Conservation (phyloP, 2,888 invertebrate species). For the Zhuqinia jingwanae region DNA sequence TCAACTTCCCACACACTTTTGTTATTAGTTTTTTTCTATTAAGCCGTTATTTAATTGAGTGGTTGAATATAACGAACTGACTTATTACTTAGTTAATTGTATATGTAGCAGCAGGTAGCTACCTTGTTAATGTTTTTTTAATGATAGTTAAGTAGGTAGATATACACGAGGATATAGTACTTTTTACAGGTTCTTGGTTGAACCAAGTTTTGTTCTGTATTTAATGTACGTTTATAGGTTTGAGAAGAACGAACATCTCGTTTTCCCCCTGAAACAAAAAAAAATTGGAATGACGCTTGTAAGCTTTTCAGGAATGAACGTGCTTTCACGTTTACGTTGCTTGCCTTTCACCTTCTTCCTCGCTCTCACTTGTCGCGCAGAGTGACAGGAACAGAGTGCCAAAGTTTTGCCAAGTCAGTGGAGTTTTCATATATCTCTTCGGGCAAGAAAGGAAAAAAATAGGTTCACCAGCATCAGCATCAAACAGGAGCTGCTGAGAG, state of each 20-base stretch:
- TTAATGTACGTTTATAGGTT: not conserved
- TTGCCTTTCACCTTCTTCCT: conserved; percentile 5
- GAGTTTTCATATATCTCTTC: conserved; percentile 12
- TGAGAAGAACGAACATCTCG: too few relatives aligned
- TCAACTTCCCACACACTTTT: too few relatives aligned
- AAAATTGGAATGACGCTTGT: not conserved
- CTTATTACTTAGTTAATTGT: too few relatives aligned
- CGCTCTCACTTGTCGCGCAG: conserved; percentile 8
- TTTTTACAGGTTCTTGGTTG: not conserved
- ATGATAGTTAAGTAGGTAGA: too few relatives aligned
- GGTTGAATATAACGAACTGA: too few relatives aligned
- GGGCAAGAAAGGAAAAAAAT: conserved; percentile 12
- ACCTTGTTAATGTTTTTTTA: too few relatives aligned
- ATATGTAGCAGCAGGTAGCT: too few relatives aligned
- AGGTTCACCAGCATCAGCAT: too few relatives aligned
- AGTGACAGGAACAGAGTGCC: conserved; percentile 47
- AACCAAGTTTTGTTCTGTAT: not conserved
- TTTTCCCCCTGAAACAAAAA: not conserved
- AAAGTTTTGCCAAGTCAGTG: not conserved
- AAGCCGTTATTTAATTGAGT: too few relatives aligned
- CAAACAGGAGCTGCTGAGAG: too few relatives aligned
- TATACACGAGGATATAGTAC: too few relatives aligned
- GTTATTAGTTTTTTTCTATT: too few relatives aligned
- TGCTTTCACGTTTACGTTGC: not conserved
- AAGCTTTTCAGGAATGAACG: not conserved